Base-by-base conservation (phyloP, 2,113 vertebrate species). In the Coreoperca whiteheadi region DNA sequence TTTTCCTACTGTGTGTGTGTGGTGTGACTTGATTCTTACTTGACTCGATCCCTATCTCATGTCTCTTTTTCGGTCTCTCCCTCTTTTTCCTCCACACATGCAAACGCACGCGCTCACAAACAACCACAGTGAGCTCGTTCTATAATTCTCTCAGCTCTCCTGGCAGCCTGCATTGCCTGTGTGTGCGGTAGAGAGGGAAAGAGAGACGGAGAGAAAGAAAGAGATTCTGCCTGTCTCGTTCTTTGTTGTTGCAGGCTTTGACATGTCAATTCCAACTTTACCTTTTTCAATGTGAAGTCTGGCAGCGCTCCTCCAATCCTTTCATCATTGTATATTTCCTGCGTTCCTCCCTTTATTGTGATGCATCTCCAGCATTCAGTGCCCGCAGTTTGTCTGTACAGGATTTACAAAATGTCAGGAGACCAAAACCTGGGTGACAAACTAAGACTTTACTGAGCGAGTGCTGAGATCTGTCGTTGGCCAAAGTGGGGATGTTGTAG, bases 391-490 rank as follows among this genome's bases (percentile, higher is more conserved):
- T 83, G 79, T 88, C 73, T 90, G 56, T 46, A 75, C 56, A 46
- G 82, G 65, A 86, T 86, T 84, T 78, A 69, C 51, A 77, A 84
- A 88, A 82, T 87, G 87, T 89, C 87, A 90, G 78, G 78, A 78
- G 80, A 85, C 70, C 69, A 71, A 71, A 90, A 81, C 86, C 61
- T 68, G 50, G 57, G 72, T 86, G 85, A 87, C 87, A 88, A 85
- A 83, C 65, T 64, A 43, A 89, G 86, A 78, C 79, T 85, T 75
- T 28, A 77, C 77, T 48, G 37, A 41, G 67, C 18, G 2, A 80
- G 61, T 5, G 4, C 59, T 54, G 78, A 66, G 81, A 76, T 87
- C 65, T 87, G 78, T 82, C 34, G 9, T 16, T 53, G 56, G 79
- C 12, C 79, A 74, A 87, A 37, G 67, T 12, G 48, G 39, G 30